phyloP scores from a whole-genome alignment of 1,140 invertebrate species.

The Acromyrmex echinatior region DNA sequence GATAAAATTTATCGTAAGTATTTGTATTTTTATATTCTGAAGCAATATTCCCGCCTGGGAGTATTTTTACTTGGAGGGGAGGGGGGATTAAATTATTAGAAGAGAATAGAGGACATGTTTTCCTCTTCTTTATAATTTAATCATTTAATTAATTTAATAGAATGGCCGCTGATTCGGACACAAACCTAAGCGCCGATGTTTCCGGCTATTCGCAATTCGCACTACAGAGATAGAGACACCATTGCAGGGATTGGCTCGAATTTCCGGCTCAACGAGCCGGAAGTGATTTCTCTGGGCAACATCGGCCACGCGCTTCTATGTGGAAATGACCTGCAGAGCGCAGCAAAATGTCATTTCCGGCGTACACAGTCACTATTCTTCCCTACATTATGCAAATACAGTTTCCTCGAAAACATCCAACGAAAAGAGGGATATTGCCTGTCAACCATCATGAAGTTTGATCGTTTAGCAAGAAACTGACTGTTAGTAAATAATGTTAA shows the following conservation, averaged over 20 bases:
- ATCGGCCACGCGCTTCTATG: conserved; percentile 65
- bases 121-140: conserved; percentile 39
- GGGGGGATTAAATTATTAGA: neutral
- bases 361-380: conserved; percentile 66
- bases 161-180: conserved; percentile 28
- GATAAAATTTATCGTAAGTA: neutral
- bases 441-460: neutral
- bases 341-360: conserved; percentile 76
- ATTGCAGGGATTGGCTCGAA: conserved; percentile 75
- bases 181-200: conserved; percentile 62
- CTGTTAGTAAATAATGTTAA: neutral
- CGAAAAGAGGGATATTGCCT: neutral
- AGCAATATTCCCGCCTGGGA: neutral
- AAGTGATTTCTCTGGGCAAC: conserved; percentile 77
- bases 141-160: conserved; percentile 42
- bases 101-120: neutral
- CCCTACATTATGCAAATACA: conserved; percentile 71
- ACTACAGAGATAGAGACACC: conserved; percentile 47
- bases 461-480: neutral
- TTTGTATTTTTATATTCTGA: conserved; percentile 21
- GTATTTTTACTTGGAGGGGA: no score
- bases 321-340: conserved; percentile 77
- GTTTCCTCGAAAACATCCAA: neutral
- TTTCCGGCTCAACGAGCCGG: conserved; percentile 77
- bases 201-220: conserved; percentile 52